phyloP scores from a whole-genome alignment of 2,113 vertebrate species.

The pig (Sus scrofa) region T2T-Sscrofa CM000812.6:287361501-287362000 shows the following conservation, averaged over 20 bases:
- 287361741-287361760: conserved; percentile 73
- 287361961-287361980: conserved; percentile 89
- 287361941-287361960: conserved; percentile 86
- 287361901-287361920: conserved; percentile 64
- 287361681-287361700: conserved; percentile 70
- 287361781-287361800: conserved; percentile 83
- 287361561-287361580: rapidly evolving
- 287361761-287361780: conserved; percentile 68
- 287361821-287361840: conserved; percentile 90
- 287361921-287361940: conserved; percentile 70
- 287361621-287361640: conserved; percentile 40
- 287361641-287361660: conserved; percentile 75
- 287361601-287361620: conserved; percentile 1
- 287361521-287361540: neutral
- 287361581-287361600: neutral
- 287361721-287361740: conserved; percentile 4
- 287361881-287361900: conserved; percentile 84
- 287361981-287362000: conserved; percentile 94
- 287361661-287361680: conserved; percentile 67
- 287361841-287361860: conserved; percentile 84
- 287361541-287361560: neutral
- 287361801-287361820: conserved; percentile 75
- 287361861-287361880: conserved; percentile 75
- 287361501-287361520: neutral
- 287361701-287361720: conserved; percentile 70